Conservation (phyloP, 2,888 invertebrate species). For the Bellardia pandia region DNA sequence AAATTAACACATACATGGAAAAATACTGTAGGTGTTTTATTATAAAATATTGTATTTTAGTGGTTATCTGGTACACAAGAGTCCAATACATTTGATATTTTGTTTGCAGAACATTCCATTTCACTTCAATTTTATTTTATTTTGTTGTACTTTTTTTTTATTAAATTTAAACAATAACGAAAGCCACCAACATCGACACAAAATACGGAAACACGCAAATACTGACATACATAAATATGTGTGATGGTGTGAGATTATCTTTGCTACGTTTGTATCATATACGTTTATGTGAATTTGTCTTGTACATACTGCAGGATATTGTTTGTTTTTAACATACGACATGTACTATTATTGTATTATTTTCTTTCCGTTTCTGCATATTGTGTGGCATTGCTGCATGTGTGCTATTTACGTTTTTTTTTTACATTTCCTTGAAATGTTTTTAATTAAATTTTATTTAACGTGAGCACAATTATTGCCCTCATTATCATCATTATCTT, state of each 20-base stretch:
- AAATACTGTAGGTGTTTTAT: neutral
- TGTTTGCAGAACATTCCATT: neutral
- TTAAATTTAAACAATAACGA: constrained; percentile 12
- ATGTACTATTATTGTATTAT: constrained; percentile 1
- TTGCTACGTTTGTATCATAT: neutral
- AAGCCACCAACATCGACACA: neutral
- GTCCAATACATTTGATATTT: constrained; percentile 18
- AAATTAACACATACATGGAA: constrained; percentile 2
- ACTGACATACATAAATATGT: neutral
- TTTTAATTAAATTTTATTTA: constrained; percentile 68
- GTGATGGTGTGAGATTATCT: neutral
- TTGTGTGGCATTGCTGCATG: neutral
- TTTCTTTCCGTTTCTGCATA: constrained; percentile 12
- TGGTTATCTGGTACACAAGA: neutral
- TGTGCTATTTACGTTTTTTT: neutral
- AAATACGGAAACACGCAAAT: neutral
- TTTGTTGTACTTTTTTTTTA: neutral
- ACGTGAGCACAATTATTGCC: constrained; percentile 45
- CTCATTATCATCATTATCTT: neutral
- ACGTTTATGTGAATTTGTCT: neutral
- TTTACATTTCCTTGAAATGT: constrained; percentile 45
- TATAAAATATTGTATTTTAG: neutral
- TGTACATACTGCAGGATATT: neutral
- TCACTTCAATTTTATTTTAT: constrained; percentile 1
- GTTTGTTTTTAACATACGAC: neutral